A percentile compares a stretch with the other conserved stretches of the same genome.
Evolutionary conservation across 1,140 invertebrate species (phyloP).

Genomic region (Macrobrachium nipponense): DNA sequence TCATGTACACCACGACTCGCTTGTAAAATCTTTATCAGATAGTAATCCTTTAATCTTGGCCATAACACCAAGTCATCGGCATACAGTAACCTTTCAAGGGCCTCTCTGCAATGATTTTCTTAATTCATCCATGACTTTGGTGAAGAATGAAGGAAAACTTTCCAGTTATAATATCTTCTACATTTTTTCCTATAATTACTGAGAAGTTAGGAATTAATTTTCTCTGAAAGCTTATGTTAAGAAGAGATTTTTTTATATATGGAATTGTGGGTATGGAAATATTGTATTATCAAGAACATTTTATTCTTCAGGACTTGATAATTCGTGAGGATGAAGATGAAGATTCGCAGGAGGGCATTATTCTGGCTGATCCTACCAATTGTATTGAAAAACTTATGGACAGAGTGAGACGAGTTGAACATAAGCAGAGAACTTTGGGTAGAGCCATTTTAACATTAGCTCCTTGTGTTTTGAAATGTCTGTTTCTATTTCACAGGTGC

Average conservation of each 20-base stretch:
- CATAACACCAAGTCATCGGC: too few species aligned
- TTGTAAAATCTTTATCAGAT: too few species aligned
- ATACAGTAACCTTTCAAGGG: too few species aligned
- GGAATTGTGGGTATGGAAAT: neutral
- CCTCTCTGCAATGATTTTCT: too few species aligned
- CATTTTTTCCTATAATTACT: too few species aligned
- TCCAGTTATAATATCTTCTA: too few species aligned
- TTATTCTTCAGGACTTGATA: slow-evolving; percentile 28
- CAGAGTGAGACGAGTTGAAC: slow-evolving; percentile 69
- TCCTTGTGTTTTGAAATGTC: slow-evolving; percentile 68
- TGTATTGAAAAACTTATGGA: slow-evolving; percentile 68
- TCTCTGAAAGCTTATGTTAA: neutral
- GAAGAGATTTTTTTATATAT: neutral
- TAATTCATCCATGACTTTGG: too few species aligned
- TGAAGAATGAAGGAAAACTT: too few species aligned
- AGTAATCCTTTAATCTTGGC: too few species aligned
- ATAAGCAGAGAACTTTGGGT: slow-evolving; percentile 69
- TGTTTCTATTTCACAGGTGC: slow-evolving; percentile 69
- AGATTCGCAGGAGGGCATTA: slow-evolving; percentile 9
- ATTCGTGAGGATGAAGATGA: slow-evolving; percentile 33
- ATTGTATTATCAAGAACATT: neutral
- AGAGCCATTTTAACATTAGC: slow-evolving; percentile 69
- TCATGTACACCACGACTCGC: too few species aligned
- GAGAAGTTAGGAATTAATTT: neutral
- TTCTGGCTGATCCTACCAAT: slow-evolving; percentile 68